These are phyloP conservation scores for Tortricodes alternella DNA, from an alignment of 2,888 invertebrate species.

Conservation along the genomic window DNA sequence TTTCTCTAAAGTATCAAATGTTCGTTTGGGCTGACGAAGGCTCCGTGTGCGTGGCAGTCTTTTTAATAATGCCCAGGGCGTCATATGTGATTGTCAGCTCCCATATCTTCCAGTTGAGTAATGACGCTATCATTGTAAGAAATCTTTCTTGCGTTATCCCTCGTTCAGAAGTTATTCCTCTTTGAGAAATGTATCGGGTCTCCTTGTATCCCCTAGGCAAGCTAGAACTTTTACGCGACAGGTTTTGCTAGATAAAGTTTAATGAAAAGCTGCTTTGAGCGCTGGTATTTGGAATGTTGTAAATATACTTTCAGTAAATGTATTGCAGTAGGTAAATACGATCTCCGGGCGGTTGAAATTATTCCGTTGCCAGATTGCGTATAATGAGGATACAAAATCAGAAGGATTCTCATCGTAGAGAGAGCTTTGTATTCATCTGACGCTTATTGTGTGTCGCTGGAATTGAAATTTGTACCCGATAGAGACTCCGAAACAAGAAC, in stretches of 20 bases:
- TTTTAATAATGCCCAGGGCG: constrained; percentile 22
- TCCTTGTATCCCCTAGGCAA: not conserved
- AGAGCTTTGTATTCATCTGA: constrained; percentile 20
- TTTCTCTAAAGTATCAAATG: not conserved
- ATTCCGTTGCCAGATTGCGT: constrained; percentile 25
- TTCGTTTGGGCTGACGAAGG: not conserved
- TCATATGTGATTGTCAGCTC: constrained; percentile 32
- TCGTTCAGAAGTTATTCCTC: not conserved
- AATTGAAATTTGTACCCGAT: constrained; percentile 6
- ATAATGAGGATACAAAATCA: constrained; percentile 23
- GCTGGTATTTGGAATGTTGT: not conserved
- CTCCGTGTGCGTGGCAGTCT: constrained; percentile 2
- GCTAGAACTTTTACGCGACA: not conserved
- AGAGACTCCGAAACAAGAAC: not conserved
- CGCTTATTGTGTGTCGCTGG: not conserved
- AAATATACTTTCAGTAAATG: constrained; percentile 2
- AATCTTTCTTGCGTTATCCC: constrained; percentile 39
- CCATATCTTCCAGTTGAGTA: constrained; percentile 35
- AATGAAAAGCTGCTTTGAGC: not conserved
- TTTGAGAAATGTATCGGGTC: not conserved
- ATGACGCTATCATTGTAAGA: constrained; percentile 46
- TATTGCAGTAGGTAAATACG: not conserved
- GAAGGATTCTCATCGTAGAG: constrained; percentile 24
- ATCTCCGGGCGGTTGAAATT: constrained; percentile 14
- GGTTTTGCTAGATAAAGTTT: constrained; percentile 19